A percentile compares a stretch with the other conserved stretches of the same genome.
phyloP scores from a whole-genome alignment of 2,888 invertebrate genomes.

The Drosophila mercatorum region DNA sequence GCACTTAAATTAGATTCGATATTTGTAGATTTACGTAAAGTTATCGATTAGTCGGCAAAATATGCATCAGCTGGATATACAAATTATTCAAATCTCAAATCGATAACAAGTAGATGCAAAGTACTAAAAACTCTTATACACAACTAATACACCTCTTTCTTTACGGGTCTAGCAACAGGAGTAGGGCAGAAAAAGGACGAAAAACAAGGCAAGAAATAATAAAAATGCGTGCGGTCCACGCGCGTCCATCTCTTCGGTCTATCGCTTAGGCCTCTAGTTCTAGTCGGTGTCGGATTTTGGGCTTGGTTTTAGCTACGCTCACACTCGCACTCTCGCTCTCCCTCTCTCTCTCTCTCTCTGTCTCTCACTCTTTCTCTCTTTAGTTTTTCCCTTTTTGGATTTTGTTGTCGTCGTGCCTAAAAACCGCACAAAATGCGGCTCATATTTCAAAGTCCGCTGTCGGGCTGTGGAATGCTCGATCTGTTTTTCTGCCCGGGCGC shows the following conservation, averaged over 20 bases:
- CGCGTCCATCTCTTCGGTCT: slow-evolving; percentile 13
- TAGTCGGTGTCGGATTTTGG: slow-evolving; percentile 5
- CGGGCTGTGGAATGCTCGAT: slow-evolving; percentile 32
- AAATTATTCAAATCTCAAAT: not conserved
- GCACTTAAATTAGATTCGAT: not conserved
- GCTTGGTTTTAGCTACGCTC: not conserved
- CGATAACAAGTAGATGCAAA: too few species aligned
- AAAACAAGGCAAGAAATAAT: slow-evolving; percentile 34
- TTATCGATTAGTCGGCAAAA: not conserved
- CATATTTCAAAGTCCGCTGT: slow-evolving; percentile 63
- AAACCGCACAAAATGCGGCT: slow-evolving; percentile 55
- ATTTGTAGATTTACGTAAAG: not conserved
- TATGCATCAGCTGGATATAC: not conserved
- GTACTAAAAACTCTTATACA: too few species aligned
- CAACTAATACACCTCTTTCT: not conserved
- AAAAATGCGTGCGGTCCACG: slow-evolving; percentile 50
- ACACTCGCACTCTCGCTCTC: not conserved
- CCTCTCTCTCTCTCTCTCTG: not conserved
- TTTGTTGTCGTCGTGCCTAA: slow-evolving; percentile 29
- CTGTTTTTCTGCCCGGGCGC: slow-evolving; percentile 7
- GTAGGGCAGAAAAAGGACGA: slow-evolving; percentile 2
- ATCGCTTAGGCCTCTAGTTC: slow-evolving; percentile 7
- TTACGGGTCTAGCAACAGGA: too few species aligned
- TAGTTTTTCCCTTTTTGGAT: slow-evolving; percentile 1
- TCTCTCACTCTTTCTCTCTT: not conserved